These are phyloP conservation scores for Astur gentilis DNA, from an alignment of 2,113 vertebrate species.

Conservation along the genomic window DNA sequence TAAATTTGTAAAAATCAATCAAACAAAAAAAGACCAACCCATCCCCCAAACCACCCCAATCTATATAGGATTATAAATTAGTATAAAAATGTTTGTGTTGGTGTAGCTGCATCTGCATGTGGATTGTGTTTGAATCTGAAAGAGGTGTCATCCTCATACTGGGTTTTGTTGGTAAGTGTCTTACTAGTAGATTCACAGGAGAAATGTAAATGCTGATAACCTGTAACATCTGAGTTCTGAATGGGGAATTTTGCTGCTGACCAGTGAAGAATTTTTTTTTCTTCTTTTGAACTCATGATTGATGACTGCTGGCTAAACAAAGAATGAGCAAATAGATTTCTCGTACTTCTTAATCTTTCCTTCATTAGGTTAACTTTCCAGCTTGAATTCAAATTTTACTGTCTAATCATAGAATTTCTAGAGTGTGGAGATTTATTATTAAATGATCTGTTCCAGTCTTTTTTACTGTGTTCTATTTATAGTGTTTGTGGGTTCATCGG, in stretches of 20 bases:
- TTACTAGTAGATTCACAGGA: not conserved
- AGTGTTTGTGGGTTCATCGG: not conserved
- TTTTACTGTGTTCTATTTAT: not conserved
- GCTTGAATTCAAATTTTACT: not conserved
- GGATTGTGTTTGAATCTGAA: not conserved
- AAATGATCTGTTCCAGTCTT: not conserved
- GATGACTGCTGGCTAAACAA: not conserved
- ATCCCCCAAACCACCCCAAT: rapidly evolving
- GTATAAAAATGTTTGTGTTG: not conserved
- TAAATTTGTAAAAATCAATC: not conserved
- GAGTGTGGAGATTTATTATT: not conserved
- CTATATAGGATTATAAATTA: not conserved
- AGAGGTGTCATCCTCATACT: not conserved
- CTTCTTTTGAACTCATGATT: not conserved
- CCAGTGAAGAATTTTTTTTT: not conserved
- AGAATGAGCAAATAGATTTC: not conserved
- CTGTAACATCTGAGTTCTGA: not conserved
- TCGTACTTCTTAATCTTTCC: not conserved
- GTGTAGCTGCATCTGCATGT: not conserved
- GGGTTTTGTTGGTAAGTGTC: not conserved
- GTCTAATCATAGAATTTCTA: not conserved
- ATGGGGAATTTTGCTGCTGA: not conserved
- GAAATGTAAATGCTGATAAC: not conserved
- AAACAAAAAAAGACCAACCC: not conserved
- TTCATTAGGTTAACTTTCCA: not conserved